phyloP scores from a whole-genome alignment of 2,888 invertebrate species.

The Chrysotoxum bicinctum region DNA sequence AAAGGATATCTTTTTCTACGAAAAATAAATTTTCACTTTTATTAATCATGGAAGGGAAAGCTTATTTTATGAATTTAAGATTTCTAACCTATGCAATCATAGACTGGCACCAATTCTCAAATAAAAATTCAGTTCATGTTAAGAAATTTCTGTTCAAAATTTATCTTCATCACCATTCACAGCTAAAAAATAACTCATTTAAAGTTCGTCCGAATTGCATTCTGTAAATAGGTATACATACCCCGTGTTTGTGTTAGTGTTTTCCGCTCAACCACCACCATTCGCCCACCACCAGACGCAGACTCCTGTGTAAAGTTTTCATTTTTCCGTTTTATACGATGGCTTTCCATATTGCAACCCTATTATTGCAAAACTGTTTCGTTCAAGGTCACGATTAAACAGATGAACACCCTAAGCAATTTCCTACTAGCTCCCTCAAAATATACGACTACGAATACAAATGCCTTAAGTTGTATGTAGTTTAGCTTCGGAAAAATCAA shows the following conservation, averaged over 20 bases:
- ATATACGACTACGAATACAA: not conserved
- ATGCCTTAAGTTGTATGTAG: not conserved
- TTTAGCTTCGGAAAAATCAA: slow-evolving; percentile 55
- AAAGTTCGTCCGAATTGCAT: slow-evolving; percentile 33
- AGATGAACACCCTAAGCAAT: slow-evolving; percentile 2
- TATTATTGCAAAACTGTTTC: slow-evolving; percentile 36
- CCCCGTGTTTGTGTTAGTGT: not conserved
- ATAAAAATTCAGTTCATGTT: not conserved
- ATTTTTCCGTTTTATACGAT: slow-evolving; percentile 19
- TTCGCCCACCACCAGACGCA: not conserved
- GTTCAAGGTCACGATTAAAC: slow-evolving; percentile 61
- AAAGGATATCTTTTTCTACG: too few relatives aligned
- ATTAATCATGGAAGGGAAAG: too few relatives aligned
- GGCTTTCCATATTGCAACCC: slow-evolving; percentile 33
- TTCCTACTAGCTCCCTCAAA: slow-evolving; percentile 14
- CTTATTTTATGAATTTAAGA: too few relatives aligned
- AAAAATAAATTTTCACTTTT: too few relatives aligned
- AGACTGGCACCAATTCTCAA: not conserved
- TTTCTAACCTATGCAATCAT: not conserved
- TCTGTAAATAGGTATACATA: not conserved
- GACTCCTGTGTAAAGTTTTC: not conserved
- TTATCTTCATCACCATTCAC: not conserved
- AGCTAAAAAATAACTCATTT: slow-evolving; percentile 24
- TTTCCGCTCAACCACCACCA: not conserved
- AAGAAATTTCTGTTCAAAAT: not conserved